A percentile compares a stretch with the other conserved stretches of the same genome.
These are phyloP conservation scores for Galeopsomyia nigrocyanea DNA, from an alignment of 2,888 invertebrate species.

Conservation along the genomic window DNA sequence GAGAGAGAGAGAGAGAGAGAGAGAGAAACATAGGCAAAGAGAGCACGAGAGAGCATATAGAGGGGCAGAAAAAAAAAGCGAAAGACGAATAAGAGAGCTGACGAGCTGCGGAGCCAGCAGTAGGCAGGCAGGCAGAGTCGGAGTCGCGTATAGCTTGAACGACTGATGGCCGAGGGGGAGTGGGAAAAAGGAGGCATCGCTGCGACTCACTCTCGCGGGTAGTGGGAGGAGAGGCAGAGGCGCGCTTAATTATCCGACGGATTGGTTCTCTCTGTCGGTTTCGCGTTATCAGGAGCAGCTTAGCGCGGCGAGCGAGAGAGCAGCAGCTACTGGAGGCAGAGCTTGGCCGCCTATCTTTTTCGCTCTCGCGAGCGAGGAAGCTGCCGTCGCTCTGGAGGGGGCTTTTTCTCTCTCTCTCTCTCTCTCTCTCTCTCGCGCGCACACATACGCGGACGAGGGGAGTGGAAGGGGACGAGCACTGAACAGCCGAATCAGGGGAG, in stretches of 20 bases:
- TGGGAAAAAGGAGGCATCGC: constrained; percentile 44
- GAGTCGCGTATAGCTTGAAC: background rate
- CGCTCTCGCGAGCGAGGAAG: constrained; percentile 12
- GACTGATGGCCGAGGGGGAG: too few relatives aligned
- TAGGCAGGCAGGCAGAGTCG: too few relatives aligned
- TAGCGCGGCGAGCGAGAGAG: constrained; percentile 3
- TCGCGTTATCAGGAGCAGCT: background rate
- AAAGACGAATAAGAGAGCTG: constrained; percentile 40
- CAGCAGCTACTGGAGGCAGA: too few relatives aligned
- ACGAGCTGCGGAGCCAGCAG: too few relatives aligned
- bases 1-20: too few relatives aligned
- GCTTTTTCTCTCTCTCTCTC: background rate
- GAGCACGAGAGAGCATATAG: constrained; percentile 47
- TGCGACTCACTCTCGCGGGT: constrained; percentile 8
- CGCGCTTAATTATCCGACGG: constrained; percentile 67
- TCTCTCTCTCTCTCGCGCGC: background rate
- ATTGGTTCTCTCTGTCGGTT: constrained; percentile 31
- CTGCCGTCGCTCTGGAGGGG: too few relatives aligned
- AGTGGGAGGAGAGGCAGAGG: constrained; percentile 57
- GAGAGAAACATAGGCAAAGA: constrained; percentile 18
- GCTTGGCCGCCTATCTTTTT: constrained; percentile 22
- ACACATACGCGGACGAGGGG: too few relatives aligned
- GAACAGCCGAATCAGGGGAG: too few relatives aligned
- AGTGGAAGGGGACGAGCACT: too few relatives aligned
- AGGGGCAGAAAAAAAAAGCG: constrained; percentile 40